Evolutionary conservation across 2,113 vertebrate species (phyloP).

Genomic region (Pontoporia blainvillei): DNA sequence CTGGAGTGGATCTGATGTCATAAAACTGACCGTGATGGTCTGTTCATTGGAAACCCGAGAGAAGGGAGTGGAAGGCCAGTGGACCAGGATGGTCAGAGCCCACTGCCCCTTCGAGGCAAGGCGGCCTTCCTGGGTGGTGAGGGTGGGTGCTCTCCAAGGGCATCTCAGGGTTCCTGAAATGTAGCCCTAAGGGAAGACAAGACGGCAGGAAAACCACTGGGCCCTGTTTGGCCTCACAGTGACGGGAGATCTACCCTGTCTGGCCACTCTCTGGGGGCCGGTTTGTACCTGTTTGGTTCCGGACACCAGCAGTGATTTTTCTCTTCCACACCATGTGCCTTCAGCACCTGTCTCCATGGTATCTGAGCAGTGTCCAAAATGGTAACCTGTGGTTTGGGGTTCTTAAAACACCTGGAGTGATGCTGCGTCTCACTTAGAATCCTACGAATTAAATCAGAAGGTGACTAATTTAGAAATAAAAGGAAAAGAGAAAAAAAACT

Average conservation of each 20-base stretch:
- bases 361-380: background rate
- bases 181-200: background rate
- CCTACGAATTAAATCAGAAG: background rate
- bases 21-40: background rate
- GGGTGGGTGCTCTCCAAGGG: background rate
- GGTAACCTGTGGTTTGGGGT: background rate
- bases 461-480: background rate
- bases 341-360: background rate
- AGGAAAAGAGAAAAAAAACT: background rate
- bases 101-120: background rate
- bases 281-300: background rate
- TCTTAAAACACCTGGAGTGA: background rate
- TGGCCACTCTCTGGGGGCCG: background rate
- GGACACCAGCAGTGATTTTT: background rate
- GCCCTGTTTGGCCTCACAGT: background rate
- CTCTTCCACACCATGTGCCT: background rate
- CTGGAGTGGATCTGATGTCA: slow-evolving; percentile 7
- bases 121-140: background rate
- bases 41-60: slow-evolving; percentile 35
- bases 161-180: background rate
- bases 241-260: fast-evolving
- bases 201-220: background rate
- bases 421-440: background rate
- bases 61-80: fast-evolving
- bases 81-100: background rate